Evolutionary conservation across 2,113 vertebrate species (phyloP).

Genomic region (Toxotes chatareus): DNA sequence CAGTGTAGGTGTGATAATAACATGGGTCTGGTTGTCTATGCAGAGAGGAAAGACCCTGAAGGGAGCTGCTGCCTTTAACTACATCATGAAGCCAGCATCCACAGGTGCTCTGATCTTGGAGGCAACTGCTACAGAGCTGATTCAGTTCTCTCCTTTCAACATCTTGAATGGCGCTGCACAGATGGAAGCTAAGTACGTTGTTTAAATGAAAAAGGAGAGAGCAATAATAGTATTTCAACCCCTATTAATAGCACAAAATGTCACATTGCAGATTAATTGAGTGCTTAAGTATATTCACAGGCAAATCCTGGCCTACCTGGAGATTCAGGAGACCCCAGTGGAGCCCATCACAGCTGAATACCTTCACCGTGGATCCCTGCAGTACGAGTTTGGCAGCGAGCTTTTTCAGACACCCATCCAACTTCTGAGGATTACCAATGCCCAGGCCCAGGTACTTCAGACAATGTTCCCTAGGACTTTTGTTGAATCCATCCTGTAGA

Average conservation of each 20-base stretch:
- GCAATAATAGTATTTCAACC: background rate
- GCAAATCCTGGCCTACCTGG: constrained; percentile 80
- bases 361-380: constrained; percentile 78
- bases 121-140: constrained; percentile 80
- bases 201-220: background rate
- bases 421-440: constrained; percentile 82
- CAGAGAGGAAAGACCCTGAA: constrained; percentile 83
- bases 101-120: constrained; percentile 80
- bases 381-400: constrained; percentile 80
- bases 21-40: constrained; percentile 20
- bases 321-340: constrained; percentile 62
- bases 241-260: background rate
- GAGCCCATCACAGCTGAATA: constrained; percentile 58
- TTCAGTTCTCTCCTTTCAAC: constrained; percentile 84
- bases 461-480: background rate
- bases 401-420: constrained; percentile 85
- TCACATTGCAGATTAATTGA: background rate
- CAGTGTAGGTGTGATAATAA: background rate
- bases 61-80: constrained; percentile 79
- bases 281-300: constrained; percentile 64
- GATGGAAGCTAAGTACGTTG: constrained; percentile 85
- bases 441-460: constrained; percentile 76
- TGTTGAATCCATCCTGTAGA: background rate
- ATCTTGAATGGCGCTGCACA: constrained; percentile 84
- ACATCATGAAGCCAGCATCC: constrained; percentile 82